Evolutionary conservation across 2,797 vertebrate genomes (phyloP).

Genomic region (Iguana delicatissima): DNA sequence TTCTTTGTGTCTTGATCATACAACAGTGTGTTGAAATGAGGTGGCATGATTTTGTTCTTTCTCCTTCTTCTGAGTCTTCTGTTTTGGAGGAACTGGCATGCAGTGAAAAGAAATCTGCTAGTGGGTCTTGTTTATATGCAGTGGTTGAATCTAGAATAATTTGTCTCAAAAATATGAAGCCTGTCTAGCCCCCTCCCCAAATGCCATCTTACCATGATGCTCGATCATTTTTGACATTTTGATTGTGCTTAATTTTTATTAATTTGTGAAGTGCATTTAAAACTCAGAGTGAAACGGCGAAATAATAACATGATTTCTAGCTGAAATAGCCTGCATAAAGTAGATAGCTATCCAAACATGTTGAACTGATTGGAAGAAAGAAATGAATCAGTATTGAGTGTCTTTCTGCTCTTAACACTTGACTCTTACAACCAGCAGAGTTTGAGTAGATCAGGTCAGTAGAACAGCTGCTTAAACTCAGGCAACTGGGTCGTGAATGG

Average conservation of each 20-base stretch:
- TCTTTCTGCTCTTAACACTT: not conserved
- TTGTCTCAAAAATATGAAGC: not conserved
- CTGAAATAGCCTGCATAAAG: not conserved
- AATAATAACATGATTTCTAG: not conserved
- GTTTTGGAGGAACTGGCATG: not conserved
- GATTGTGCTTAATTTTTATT: not conserved
- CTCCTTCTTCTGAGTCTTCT: not conserved
- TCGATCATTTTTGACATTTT: not conserved
- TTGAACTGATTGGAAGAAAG: not conserved
- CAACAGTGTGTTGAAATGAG: not conserved
- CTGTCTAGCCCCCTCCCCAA: not conserved
- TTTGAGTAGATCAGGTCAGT: slow-evolving; percentile 9
- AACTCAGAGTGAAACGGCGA: not conserved
- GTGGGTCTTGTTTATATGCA: not conserved
- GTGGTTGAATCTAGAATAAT: not conserved
- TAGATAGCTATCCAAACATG: not conserved
- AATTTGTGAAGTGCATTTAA: not conserved
- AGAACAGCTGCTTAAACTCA: not conserved
- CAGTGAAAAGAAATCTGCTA: not conserved
- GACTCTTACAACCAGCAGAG: not conserved
- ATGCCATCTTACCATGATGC: not conserved
- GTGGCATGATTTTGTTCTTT: not conserved
- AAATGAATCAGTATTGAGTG: not conserved
- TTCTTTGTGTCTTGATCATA: not conserved
- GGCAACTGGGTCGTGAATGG: not conserved